Conservation (phyloP, 2,888 invertebrate genomes). For the Philaethria dido region DNA sequence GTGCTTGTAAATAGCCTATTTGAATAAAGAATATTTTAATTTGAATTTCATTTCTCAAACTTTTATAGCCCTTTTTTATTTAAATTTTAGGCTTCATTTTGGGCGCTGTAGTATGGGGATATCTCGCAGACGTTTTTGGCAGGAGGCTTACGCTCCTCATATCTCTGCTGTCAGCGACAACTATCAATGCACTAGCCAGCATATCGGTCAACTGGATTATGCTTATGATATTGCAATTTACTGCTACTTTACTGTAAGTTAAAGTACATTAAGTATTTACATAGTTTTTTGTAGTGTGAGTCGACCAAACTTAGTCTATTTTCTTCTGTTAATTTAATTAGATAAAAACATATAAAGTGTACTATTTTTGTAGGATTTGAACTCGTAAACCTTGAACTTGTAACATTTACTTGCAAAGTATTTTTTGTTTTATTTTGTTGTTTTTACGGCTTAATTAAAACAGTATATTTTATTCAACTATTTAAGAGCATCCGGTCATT, state of each 20-base stretch:
- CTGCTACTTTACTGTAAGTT: constrained; percentile 66
- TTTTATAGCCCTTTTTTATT: not conserved
- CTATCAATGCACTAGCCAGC: constrained; percentile 63
- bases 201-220: constrained; percentile 73
- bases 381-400: no score
- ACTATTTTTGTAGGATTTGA: no score
- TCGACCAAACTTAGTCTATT: not conserved
- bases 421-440: no score
- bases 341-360: no score
- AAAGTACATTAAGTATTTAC: not conserved
- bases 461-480: not conserved
- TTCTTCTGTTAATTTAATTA: no score
- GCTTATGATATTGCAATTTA: constrained; percentile 64
- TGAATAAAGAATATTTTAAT: no score
- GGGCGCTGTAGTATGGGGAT: constrained; percentile 67
- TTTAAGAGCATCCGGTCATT: constrained; percentile 50
- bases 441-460: no score
- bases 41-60: no score
- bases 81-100: constrained; percentile 56
- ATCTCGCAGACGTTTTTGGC: constrained; percentile 66
- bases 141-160: constrained; percentile 60
- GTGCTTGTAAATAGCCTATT: no score
- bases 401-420: no score
- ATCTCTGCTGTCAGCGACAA: constrained; percentile 54
- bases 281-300: not conserved